Evolutionary conservation across 2,113 vertebrate genomes (phyloP).

Genomic region (Pterocles burchelli): DNA sequence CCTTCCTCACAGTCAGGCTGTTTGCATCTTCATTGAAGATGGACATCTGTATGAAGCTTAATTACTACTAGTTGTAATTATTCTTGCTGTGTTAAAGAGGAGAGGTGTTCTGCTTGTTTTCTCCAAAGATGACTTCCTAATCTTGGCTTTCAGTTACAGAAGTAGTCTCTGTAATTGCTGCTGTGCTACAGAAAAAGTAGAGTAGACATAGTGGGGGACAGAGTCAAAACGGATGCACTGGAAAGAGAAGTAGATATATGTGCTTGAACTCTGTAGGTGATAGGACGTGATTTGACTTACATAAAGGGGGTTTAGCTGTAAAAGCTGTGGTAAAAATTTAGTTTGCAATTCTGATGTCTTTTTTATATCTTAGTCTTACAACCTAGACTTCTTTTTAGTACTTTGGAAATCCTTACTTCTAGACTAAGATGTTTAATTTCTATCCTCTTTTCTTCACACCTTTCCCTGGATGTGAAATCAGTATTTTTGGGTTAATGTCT

Average conservation of each 20-base stretch:
- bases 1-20: not conserved
- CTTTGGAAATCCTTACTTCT: not conserved
- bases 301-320: not conserved
- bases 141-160: not conserved
- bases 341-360: not conserved
- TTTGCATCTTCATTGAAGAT: not conserved
- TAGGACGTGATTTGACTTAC: not conserved
- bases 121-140: not conserved
- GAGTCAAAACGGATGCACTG: not conserved
- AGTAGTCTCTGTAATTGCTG: not conserved
- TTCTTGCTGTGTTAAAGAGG: not conserved
- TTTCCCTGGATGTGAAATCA: not conserved
- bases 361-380: not conserved
- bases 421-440: not conserved
- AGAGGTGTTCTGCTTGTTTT: not conserved
- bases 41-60: not conserved
- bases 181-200: not conserved
- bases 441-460: not conserved
- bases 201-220: not conserved
- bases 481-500: not conserved
- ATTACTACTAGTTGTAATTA: not conserved
- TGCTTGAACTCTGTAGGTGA: not conserved
- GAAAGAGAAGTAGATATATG: not conserved
- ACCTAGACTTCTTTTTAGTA: not conserved
- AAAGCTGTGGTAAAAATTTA: not conserved